Base-by-base conservation (phyloP, 2,113 vertebrate species). In the Cyanoliseus patagonus region DNA sequence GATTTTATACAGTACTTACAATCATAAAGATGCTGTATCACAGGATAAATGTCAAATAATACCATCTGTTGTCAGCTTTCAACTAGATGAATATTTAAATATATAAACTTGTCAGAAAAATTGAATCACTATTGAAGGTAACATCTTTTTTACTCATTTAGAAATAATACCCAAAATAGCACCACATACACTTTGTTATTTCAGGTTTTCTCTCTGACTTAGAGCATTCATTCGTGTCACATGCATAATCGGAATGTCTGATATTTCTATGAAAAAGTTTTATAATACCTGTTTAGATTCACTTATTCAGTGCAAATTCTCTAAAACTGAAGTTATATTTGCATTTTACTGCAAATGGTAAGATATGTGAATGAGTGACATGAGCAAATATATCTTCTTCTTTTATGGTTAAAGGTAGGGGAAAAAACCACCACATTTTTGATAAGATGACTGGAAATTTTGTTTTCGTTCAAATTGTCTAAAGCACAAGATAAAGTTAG, bases 351-450 rank as follows among this genome's bases (percentile, higher is more conserved):
- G 33, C 6, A 79, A 75, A 47, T 41, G 6, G 7, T 42, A 57
- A 77, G 49, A 64, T 75, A 49, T 4, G 0, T 64, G 33, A 82
- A 69, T 80, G 22, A 52, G 7, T 66, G 7, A 53, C 27, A 31
- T 28, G 6, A 67, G 3, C 2, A 74, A 67, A 74, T 33, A 10
- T 35, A 24, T 20, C 0, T 75, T 89, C 80, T 86, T 33, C 1
- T 28, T 49, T 73, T 46, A 24, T 53, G 11, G 46, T 67, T 73
- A 66, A 70, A 86, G 78, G 0, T 46, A 33, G 41, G 17, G 49
- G 9, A 52, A 86, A 72, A 67, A 5, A 1, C 0, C 13, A 13
- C 57, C 57, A 0, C 1, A 5, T 11, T 67, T 72, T 75, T 72
- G 3, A 31, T 51, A 59, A 31, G 6, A 17, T 37, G 17, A 31